Evolutionary conservation across 2,888 invertebrate species (phyloP).

Genomic region (Cephus runcator): DNA sequence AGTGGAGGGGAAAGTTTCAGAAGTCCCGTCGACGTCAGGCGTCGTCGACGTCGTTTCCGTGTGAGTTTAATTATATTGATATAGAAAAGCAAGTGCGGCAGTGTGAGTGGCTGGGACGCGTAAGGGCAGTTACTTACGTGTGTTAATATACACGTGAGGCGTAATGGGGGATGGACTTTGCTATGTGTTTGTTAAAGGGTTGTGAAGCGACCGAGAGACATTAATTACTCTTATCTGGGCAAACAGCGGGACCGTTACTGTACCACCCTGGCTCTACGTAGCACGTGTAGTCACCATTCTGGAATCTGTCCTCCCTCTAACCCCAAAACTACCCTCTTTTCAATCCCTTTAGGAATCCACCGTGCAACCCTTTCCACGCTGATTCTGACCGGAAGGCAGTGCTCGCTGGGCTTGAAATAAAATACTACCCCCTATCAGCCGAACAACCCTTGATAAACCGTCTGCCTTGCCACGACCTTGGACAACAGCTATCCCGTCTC

Average conservation of each 20-base stretch:
- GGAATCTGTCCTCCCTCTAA: conserved; percentile 9
- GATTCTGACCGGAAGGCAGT: background rate
- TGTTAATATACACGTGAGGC: background rate
- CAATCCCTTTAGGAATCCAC: background rate
- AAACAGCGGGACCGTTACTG: conserved; percentile 47
- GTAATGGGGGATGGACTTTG: background rate
- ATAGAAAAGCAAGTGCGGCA: background rate
- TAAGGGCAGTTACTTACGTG: background rate
- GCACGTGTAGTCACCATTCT: background rate
- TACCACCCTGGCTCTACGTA: background rate
- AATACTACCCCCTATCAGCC: background rate
- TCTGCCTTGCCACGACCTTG: background rate
- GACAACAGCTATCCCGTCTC: background rate
- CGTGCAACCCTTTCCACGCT: background rate
- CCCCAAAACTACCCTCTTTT: background rate
- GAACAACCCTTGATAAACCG: background rate
- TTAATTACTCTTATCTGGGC: conserved; percentile 57
- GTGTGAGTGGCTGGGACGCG: background rate
- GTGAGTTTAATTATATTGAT: background rate
- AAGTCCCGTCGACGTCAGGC: background rate
- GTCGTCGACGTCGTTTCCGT: background rate
- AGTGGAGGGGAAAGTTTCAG: background rate
- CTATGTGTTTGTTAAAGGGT: background rate
- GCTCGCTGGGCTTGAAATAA: background rate
- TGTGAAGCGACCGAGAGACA: conserved; percentile 28